phyloP scores from a whole-genome alignment of 2,113 vertebrate species.

The Alaudala cheleensis region DNA sequence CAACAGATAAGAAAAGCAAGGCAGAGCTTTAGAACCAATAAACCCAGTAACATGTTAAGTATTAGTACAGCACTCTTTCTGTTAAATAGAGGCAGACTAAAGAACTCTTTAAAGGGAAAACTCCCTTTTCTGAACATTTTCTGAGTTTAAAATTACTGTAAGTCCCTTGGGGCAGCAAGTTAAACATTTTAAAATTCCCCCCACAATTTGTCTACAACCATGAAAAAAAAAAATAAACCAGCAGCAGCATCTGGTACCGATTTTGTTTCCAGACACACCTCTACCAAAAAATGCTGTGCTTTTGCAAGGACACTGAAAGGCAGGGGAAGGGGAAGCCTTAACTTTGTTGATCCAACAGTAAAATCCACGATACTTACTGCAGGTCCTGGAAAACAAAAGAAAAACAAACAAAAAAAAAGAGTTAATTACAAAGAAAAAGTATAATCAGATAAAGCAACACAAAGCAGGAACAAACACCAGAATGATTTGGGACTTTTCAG shows the following conservation, averaged over 20 bases:
- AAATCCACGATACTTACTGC: constrained; percentile 87
- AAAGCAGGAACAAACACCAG: not conserved
- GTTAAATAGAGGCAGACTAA: not conserved
- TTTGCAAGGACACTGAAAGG: constrained; percentile 18
- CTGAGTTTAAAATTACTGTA: constrained; percentile 21
- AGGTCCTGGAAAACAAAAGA: constrained; percentile 87
- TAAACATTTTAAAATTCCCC: constrained; percentile 26
- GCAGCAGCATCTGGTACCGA: constrained; percentile 37
- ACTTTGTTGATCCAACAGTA: constrained; percentile 69
- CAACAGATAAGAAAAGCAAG: constrained; percentile 34
- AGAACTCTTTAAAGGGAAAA: not conserved
- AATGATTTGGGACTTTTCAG: not conserved
- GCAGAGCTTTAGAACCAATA: constrained; percentile 24
- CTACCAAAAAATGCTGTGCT: constrained; percentile 33
- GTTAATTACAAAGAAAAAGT: not conserved
- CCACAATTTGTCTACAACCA: constrained; percentile 7
- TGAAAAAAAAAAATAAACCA: not conserved
- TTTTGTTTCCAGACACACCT: constrained; percentile 41
- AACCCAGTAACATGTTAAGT: not conserved
- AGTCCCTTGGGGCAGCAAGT: constrained; percentile 24
- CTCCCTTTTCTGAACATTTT: not conserved
- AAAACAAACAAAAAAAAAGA: constrained; percentile 32
- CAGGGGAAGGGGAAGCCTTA: constrained; percentile 64
- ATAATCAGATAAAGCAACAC: not conserved
- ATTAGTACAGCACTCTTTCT: not conserved